Evolutionary conservation across 2,888 invertebrate species (phyloP).

Genomic region (Plagiodera versicolora): DNA sequence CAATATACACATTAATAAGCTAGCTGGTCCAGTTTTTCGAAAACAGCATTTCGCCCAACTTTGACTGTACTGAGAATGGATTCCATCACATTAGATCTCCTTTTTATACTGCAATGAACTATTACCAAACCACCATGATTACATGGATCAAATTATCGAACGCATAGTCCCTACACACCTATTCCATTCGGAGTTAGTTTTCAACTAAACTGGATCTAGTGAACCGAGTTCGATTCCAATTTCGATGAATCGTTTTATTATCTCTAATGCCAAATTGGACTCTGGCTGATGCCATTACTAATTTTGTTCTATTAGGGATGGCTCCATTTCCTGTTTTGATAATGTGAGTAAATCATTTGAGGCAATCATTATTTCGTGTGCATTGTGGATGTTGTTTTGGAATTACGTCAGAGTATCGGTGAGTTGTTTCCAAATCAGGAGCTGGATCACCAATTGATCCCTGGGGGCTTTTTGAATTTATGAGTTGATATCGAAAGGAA

Average conservation of each 20-base stretch:
- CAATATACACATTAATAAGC: no score
- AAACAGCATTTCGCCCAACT: no score
- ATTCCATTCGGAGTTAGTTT: conserved; percentile 23
- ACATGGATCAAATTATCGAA: conserved; percentile 24
- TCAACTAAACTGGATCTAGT: conserved; percentile 19
- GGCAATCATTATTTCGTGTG: conserved; percentile 4
- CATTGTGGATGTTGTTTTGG: background rate
- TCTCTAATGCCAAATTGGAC: conserved; percentile 22
- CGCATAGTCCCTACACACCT: conserved; percentile 14
- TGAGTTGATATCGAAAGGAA: background rate
- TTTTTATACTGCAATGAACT: conserved; percentile 18
- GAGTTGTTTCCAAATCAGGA: background rate
- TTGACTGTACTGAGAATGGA: no score
- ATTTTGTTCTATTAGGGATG: conserved; percentile 12
- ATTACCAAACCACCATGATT: conserved; percentile 21
- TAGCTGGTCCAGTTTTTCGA: no score
- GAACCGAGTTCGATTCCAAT: conserved; percentile 21
- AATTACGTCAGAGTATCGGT: background rate
- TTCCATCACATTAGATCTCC: background rate
- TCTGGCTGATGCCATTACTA: conserved; percentile 8
- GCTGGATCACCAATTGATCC: background rate
- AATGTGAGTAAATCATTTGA: background rate
- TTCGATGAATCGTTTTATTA: conserved; percentile 22
- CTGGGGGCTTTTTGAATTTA: background rate
- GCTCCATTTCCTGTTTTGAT: background rate